These are phyloP conservation scores for Asobara japonica DNA, from an alignment of 1,140 invertebrate species.

Conservation along the genomic window DNA sequence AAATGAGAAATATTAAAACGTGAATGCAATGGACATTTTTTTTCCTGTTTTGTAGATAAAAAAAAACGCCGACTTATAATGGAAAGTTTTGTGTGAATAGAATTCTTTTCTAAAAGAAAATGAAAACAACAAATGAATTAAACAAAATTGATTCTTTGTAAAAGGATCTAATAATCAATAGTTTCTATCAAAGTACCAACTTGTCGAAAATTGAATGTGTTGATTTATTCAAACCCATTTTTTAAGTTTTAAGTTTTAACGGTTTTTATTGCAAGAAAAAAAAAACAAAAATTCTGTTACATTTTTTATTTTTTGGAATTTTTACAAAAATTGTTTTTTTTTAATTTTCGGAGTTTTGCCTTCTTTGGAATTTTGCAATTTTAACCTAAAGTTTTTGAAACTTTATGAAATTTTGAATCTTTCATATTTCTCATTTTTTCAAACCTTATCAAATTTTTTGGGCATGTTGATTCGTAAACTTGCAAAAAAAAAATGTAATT, in stretches of 20 bases:
- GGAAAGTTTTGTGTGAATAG: conserved; percentile 64
- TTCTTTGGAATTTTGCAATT: too few relatives aligned
- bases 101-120: conserved; percentile 58
- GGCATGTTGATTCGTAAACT: too few relatives aligned
- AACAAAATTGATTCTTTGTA: conserved; percentile 66
- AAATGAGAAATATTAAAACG: conserved; percentile 42
- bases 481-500: too few relatives aligned
- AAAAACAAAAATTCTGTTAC: too few relatives aligned
- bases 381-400: too few relatives aligned
- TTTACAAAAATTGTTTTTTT: too few relatives aligned
- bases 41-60: conserved; percentile 67
- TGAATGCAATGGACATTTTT: conserved; percentile 55
- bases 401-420: too few relatives aligned
- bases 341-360: too few relatives aligned
- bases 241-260: not conserved
- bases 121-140: conserved; percentile 7
- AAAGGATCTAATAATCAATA: conserved; percentile 68
- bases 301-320: too few relatives aligned
- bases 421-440: not conserved
- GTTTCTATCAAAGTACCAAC: conserved; percentile 64
- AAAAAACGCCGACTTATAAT: conserved; percentile 54
- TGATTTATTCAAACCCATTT: conserved; percentile 21
- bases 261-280: too few relatives aligned
- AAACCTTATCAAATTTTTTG: too few relatives aligned
- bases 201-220: conserved; percentile 19